These are phyloP conservation scores for Gulo gulo DNA, from an alignment of 2,113 vertebrate species.

Conservation along the genomic window DNA sequence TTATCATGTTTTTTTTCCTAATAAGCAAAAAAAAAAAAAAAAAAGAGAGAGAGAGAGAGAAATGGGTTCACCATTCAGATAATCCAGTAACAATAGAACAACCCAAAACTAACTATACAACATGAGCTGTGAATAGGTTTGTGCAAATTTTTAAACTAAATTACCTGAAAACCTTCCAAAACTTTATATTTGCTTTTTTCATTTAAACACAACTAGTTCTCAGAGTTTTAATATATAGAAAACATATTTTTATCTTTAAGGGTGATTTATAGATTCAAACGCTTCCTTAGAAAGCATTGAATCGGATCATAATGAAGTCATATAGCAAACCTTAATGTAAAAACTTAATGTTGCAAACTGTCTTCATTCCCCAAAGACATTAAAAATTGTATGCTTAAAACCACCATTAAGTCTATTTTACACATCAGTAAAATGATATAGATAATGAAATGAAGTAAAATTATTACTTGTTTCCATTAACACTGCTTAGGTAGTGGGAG, in stretches of 20 bases:
- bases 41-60: neutral
- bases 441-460: slow-evolving; percentile 43
- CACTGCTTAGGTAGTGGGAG: neutral
- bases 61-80: neutral
- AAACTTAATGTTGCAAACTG: slow-evolving; percentile 60
- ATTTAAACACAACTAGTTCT: neutral
- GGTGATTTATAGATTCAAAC: neutral
- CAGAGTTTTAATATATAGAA: neutral
- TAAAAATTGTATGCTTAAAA: slow-evolving; percentile 59
- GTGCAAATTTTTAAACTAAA: neutral
- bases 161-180: neutral
- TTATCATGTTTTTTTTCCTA: neutral
- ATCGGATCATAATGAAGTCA: slow-evolving; percentile 53
- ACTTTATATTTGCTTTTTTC: neutral
- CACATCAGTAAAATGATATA: neutral
- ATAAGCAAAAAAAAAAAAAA: neutral
- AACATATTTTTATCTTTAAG: neutral
- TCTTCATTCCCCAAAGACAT: slow-evolving; percentile 43
- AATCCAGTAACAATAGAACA: neutral
- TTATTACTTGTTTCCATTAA: neutral
- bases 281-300: slow-evolving; percentile 15
- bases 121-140: neutral
- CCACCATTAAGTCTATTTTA: slow-evolving; percentile 55
- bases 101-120: neutral
- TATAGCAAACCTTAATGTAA: slow-evolving; percentile 56